Evolutionary conservation across 2,113 vertebrate species (phyloP), one percentile per base, ranked within the genome.

Genomic region (Corythornis vintsioides): DNA sequence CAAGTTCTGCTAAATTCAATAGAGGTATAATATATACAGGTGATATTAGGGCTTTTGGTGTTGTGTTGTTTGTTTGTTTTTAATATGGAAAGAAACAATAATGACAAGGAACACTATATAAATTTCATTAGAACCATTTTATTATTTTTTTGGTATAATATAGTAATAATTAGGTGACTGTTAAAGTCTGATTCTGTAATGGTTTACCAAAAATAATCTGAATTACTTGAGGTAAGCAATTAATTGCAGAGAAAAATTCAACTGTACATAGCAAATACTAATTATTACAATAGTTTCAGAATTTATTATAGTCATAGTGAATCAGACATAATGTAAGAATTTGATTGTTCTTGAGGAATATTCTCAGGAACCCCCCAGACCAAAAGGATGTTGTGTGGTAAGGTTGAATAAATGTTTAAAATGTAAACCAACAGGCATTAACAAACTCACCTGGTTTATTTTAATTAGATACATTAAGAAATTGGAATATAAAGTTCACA

Each of bases 171-270:
- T 86, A 13, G 7, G 11, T 82, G 38, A 63, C 28, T 89, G 38
- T 57, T 74, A 31, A 87, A 85, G 22, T 67, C 28, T 60, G 26
- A n/a, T 70, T 92, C 21, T 69, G 69, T 60, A 79, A 74, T 45
- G 65, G 20, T 79, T 77, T 85, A 43, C 5, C 10, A 59, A 75
- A 90, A 79, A 22, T 59, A 31, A 45, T 26, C 22, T 74, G 26
- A 80, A 64, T 90, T 90, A 90, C 12, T 82, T 19, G 31, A 81
- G 28, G 22, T 80, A 63, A 85, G 21, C 18, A 76, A 86, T 89
- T 66, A 75, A 76, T 65, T 82, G 35, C 18, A 52, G 66, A 64
- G 69, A 53, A 65, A 61, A 86, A 60, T 31, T 74, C 40, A 75
- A 67, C 81, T 88, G n/a, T 33, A 13, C 20, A 43, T 19, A 42